Conservation (phyloP, 35 echinoderm and acorn worm species). For the Heliocidaris erythrogramma region DNA sequence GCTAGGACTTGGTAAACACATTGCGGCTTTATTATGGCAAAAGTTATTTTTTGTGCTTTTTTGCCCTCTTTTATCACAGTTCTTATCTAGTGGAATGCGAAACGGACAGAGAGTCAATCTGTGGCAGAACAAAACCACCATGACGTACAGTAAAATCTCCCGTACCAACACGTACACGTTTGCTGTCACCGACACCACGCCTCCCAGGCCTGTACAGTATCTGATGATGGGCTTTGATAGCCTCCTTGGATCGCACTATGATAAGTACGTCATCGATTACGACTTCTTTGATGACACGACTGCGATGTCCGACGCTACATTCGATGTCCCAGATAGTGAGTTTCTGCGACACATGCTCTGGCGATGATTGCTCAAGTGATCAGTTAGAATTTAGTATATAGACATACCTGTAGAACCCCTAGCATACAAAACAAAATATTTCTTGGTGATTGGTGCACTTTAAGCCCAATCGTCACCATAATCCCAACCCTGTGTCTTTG, state of each 20-base stretch:
- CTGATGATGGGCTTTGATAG: slow-evolving; percentile 83
- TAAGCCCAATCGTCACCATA: too few species aligned
- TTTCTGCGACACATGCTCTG: not conserved
- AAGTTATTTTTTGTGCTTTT: not conserved
- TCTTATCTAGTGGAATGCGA: not conserved
- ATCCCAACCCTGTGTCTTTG: too few species aligned
- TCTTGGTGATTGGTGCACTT: too few species aligned
- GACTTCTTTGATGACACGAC: slow-evolving; percentile 63
- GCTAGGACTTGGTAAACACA: too few species aligned
- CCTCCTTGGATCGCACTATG: slow-evolving; percentile 83
- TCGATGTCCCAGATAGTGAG: slow-evolving; percentile 73
- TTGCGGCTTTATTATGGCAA: too few species aligned
- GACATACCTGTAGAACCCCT: too few species aligned
- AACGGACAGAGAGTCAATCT: slow-evolving; percentile 4
- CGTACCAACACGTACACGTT: slow-evolving; percentile 76
- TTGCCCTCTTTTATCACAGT: not conserved
- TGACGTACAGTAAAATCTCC: not conserved
- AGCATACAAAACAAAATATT: too few species aligned
- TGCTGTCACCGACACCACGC: slow-evolving; percentile 35
- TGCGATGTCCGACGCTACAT: slow-evolving; percentile 35
- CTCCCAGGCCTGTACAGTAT: slow-evolving; percentile 69
- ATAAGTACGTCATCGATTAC: slow-evolving; percentile 83
- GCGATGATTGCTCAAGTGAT: too few species aligned
- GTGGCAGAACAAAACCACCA: slow-evolving; percentile 38
- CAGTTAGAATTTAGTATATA: too few species aligned